Evolutionary conservation across 2,888 invertebrate genomes (phyloP), one percentile per base, ranked within the genome.

Genomic region (Masnerella sp.): DNA sequence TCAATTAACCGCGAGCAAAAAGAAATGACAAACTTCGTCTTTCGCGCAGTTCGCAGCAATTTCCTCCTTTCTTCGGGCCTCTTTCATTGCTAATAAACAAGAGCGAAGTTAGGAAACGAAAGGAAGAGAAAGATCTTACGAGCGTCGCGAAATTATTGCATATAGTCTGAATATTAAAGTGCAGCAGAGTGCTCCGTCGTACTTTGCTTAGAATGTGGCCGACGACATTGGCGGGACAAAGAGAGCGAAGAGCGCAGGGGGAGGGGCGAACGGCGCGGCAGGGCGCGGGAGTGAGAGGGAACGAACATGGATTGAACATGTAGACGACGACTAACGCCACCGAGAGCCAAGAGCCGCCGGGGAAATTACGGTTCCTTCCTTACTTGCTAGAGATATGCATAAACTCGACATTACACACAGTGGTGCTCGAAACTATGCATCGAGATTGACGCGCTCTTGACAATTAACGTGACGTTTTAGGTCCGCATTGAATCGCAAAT

Each of bases 161-260:
- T 87, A 86, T 86, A 86, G 84, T 85, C 82, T 86, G 86, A 87
- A 87, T 87, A 87, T 85, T 87, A 86, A 86, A 87, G 84, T 82
- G 85, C 78, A 82, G 77, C 80, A 80, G 80, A 84, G 84, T 71
- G 76, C 58, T 59, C 43, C 51, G 62, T 58, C 68, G 67, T 54
- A 70, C 61, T 72, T 49, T 61, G 49, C 54, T 75, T 64, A 72
- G 76, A 69, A 75, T 67, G 75, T 72, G 32, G 73, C 73, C 47
- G 74, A 74, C 47, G 74, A 74, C 34, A 67, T 61, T 30, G 40
- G 69, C 69, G 75, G 70, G 59, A 69, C 74, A 70, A 78, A 69
- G 77, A 70, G 71, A 73, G 36, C 45, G 36, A 42, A 64, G 42
- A 20, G 62, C 30, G 59, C 42, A 40, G 49, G 69, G 9, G 8